Evolutionary conservation across 2,888 invertebrate species (phyloP).

Genomic region (Raillietiella orientalis): DNA sequence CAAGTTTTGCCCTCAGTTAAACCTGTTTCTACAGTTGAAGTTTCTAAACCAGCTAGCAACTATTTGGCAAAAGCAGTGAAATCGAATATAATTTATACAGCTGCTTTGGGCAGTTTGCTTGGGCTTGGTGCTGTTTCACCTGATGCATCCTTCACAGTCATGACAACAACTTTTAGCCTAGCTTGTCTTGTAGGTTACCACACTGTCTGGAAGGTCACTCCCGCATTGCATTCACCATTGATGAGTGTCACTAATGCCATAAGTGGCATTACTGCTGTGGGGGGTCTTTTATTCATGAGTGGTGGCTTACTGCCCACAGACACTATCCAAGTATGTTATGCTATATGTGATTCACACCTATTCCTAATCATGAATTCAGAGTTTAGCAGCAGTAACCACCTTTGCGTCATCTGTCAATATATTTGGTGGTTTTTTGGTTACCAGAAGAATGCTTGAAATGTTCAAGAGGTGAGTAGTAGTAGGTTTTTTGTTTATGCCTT

Average conservation of each 20-base stretch:
- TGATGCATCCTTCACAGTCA: conserved; percentile 47
- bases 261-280: conserved; percentile 69
- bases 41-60: conserved; percentile 1
- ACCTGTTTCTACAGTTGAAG: too few relatives aligned
- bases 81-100: background rate
- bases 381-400: conserved; percentile 44
- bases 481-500: background rate
- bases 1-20: conserved; percentile 16
- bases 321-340: conserved; percentile 24
- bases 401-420: conserved; percentile 67
- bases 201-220: conserved; percentile 72
- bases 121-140: conserved; percentile 40
- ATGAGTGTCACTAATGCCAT: conserved; percentile 82
- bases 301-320: conserved; percentile 41
- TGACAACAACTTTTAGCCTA: conserved; percentile 53
- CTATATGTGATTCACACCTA: too few relatives aligned
- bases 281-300: conserved; percentile 53
- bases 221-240: conserved; percentile 58
- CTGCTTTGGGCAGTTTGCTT: conserved; percentile 25
- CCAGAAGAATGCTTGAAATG: conserved; percentile 74
- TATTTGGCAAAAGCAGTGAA: background rate
- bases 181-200: conserved; percentile 53
- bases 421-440: conserved; percentile 62
- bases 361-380: too few relatives aligned
- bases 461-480: conserved; percentile 27